These are phyloP conservation scores for Axinella damicornis DNA, from an alignment of 37 sponge, comb jelly and placozoan species.

Conservation along the genomic window DNA sequence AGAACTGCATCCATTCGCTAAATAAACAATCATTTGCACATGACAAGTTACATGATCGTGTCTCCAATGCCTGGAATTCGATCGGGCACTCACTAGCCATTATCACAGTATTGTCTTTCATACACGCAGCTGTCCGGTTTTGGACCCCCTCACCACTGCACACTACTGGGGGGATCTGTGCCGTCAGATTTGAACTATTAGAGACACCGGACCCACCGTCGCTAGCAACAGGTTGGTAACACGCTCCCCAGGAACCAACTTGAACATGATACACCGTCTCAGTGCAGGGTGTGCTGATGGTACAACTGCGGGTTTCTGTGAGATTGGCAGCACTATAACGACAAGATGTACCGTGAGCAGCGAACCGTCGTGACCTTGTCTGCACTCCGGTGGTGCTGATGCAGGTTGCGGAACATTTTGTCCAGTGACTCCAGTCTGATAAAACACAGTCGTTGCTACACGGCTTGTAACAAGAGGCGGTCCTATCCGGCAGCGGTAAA, in stretches of 20 bases:
- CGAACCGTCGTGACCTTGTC: not conserved
- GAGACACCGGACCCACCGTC: too few species aligned
- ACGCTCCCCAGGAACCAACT: conserved; percentile 24
- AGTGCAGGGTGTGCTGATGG: not conserved
- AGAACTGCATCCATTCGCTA: conserved; percentile 32
- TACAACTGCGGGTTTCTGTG: conserved; percentile 6
- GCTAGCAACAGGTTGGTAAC: not conserved
- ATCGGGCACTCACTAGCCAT: conserved; percentile 13
- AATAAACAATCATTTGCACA: conserved; percentile 17
- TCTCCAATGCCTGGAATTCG: not conserved
- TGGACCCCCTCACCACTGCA: conserved; percentile 7
- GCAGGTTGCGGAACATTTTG: conserved; percentile 26
- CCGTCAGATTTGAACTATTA: not conserved
- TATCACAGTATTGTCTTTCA: conserved; percentile 1
- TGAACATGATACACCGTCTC: not conserved
- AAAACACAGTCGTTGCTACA: conserved; percentile 42
- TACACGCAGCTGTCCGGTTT: conserved; percentile 16
- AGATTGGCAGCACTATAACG: conserved; percentile 1
- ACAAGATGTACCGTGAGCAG: not conserved
- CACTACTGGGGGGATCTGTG: not conserved
- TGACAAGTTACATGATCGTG: conserved; percentile 17
- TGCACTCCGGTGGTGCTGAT: not conserved
- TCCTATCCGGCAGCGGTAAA: not conserved
- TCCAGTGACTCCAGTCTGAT: conserved; percentile 49
- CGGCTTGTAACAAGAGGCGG: not conserved